Conservation (phyloP, 2,113 vertebrate genomes). For the Thoracochromis brauschi region DNA sequence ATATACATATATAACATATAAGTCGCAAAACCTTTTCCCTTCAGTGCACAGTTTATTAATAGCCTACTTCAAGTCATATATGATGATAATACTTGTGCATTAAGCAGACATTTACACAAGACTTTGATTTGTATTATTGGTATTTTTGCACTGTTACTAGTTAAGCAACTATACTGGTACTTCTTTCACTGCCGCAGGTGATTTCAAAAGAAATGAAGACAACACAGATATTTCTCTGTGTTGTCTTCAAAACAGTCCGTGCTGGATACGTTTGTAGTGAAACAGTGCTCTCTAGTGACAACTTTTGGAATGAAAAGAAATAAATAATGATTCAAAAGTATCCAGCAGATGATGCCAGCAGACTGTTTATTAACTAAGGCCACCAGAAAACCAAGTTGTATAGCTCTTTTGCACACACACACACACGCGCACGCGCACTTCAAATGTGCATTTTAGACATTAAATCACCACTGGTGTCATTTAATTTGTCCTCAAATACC, state of each 20-base stretch:
- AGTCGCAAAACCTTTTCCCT: background rate
- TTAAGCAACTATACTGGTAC: background rate
- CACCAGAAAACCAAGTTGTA: background rate
- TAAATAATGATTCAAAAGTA: background rate
- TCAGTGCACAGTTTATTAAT: background rate
- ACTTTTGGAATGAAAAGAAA: background rate
- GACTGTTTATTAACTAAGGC: background rate
- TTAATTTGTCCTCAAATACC: background rate
- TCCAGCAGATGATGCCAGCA: constrained; percentile 50
- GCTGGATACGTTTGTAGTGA: background rate
- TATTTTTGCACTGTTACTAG: background rate
- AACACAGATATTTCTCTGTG: background rate
- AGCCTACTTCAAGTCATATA: background rate
- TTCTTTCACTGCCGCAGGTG: background rate
- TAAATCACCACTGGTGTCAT: background rate
- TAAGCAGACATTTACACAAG: background rate
- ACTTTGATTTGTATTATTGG: background rate
- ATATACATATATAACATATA: background rate
- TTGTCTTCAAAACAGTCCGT: background rate
- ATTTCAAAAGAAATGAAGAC: background rate
- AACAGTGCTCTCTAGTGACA: constrained; percentile 22
- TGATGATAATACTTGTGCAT: background rate
- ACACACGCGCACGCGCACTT: background rate
- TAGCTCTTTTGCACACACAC: background rate
- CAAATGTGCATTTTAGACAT: background rate